Percentiles rank a stretch among this genome's conserved stretches.
phyloP scores from a whole-genome alignment of 2,888 invertebrate genomes.

The Plebejus melissa region DNA sequence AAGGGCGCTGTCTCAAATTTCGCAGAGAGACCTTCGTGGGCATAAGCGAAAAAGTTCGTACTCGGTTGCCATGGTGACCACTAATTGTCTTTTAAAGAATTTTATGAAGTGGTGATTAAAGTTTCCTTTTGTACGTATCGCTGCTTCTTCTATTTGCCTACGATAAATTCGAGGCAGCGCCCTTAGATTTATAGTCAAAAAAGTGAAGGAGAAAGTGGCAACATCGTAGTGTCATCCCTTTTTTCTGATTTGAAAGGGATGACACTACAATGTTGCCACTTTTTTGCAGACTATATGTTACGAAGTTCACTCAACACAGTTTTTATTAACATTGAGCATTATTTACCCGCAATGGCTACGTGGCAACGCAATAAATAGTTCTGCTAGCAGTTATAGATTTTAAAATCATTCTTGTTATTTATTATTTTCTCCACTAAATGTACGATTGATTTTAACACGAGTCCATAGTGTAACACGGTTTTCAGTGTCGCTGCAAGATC shows the following conservation, averaged over 20 bases:
- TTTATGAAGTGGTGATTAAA: too few relatives aligned
- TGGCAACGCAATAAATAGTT: slow-evolving; percentile 48
- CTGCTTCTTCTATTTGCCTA: too few relatives aligned
- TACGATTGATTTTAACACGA: slow-evolving; percentile 10
- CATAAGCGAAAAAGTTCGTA: background rate
- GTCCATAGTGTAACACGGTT: background rate
- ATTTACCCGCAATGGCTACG: slow-evolving; percentile 30
- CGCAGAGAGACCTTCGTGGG: background rate
- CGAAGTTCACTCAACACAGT: too few relatives aligned
- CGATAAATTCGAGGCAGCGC: too few relatives aligned
- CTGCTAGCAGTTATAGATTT: slow-evolving; percentile 47
- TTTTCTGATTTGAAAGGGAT: too few relatives aligned
- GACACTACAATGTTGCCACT: too few relatives aligned
- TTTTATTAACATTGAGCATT: background rate
- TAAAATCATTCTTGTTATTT: slow-evolving; percentile 33
- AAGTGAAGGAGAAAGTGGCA: too few relatives aligned
- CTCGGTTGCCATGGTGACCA: background rate
- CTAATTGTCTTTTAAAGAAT: too few relatives aligned
- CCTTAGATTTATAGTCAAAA: too few relatives aligned
- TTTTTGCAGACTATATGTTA: too few relatives aligned
- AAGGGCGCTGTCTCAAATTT: background rate
- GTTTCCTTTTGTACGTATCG: too few relatives aligned
- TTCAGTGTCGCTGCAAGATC: slow-evolving; percentile 27
- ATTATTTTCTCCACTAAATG: slow-evolving; percentile 32
- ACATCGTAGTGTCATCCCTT: too few relatives aligned